phyloP scores from a whole-genome alignment of 2,888 invertebrate species.

The Conops quadrifasciatus region DNA sequence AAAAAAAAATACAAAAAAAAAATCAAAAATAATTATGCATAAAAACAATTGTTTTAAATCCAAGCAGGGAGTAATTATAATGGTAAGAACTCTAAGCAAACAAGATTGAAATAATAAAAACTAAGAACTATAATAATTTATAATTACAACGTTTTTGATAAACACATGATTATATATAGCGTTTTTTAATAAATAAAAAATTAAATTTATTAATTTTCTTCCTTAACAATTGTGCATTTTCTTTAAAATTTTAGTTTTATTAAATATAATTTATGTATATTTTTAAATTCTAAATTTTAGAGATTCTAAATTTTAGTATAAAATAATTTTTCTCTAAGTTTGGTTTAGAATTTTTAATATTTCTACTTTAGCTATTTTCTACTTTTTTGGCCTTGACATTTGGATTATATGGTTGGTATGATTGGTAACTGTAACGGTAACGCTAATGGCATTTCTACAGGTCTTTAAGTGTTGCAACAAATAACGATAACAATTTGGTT shows the following conservation, averaged over 20 bases:
- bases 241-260: neutral
- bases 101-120: too few relatives aligned
- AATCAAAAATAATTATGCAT: too few relatives aligned
- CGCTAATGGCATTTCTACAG: neutral
- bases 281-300: too few relatives aligned
- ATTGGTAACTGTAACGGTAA: neutral
- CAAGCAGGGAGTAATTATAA: neutral
- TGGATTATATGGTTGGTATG: neutral
- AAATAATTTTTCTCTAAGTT: neutral
- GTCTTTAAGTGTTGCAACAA: conserved; percentile 37
- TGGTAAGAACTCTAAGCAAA: too few relatives aligned
- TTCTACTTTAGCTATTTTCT: neutral
- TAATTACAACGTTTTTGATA: neutral
- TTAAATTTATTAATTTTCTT: neutral
- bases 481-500: conserved; percentile 1
- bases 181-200: neutral
- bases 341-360: neutral
- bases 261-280: neutral
- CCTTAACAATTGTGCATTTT: conserved; percentile 4
- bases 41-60: neutral
- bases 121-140: neutral
- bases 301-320: neutral
- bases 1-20: conserved; percentile 13
- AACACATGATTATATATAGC: neutral
- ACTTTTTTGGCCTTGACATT: neutral